Evolutionary conservation across 2,797 vertebrate genomes (phyloP).

Genomic region (Limnodromus scolopaceus): DNA sequence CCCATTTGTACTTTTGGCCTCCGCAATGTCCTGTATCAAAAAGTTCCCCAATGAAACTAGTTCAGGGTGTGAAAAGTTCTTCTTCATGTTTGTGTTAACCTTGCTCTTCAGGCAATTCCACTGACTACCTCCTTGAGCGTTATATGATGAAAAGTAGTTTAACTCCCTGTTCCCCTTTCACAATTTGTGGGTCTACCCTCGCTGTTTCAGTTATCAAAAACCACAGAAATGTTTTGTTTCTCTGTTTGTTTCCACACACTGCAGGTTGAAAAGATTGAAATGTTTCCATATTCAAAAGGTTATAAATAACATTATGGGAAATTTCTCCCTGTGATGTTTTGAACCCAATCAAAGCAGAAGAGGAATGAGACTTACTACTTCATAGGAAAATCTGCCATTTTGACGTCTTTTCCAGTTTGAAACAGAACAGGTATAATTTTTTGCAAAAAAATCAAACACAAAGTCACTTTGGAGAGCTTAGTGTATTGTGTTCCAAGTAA

Average conservation of each 20-base stretch:
- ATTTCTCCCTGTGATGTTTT: neutral
- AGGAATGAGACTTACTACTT: neutral
- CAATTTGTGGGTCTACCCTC: neutral
- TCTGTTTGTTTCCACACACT: neutral
- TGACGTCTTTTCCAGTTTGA: neutral
- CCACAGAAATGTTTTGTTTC: neutral
- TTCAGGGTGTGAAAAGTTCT: neutral
- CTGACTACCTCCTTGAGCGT: neutral
- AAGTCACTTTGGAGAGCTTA: neutral
- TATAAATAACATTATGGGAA: neutral
- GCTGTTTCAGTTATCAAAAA: neutral
- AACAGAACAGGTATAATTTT: neutral
- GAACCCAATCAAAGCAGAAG: neutral
- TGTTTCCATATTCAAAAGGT: neutral
- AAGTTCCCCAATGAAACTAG: neutral
- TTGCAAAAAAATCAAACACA: neutral
- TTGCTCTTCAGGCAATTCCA: neutral
- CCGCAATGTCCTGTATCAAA: neutral
- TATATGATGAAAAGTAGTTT: neutral
- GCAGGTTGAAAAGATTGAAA: slow-evolving; percentile 28
- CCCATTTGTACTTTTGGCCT: neutral
- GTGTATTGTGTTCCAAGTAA: neutral
- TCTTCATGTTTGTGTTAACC: neutral
- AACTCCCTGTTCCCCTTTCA: neutral
- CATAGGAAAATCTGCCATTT: neutral